Base-by-base conservation (phyloP, 2,113 vertebrate species). In the Sander vitreus region DNA sequence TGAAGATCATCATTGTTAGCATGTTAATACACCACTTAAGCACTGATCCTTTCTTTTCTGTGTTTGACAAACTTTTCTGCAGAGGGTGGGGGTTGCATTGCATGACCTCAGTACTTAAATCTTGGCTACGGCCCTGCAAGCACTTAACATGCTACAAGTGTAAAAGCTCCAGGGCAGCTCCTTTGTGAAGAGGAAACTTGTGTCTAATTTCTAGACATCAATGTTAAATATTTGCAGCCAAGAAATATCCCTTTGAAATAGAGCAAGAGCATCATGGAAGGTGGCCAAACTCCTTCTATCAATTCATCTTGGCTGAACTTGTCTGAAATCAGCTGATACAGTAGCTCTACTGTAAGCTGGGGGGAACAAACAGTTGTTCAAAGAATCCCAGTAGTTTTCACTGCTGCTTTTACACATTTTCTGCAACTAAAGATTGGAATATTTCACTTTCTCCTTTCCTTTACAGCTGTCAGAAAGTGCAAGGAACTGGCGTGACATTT, bases 221-320 rank as follows among this genome's bases (percentile, higher is more conserved):
- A 58, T 47, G 48, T 65, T 60, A 45, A 70, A 62, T 14, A 62
- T 76, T 63, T 71, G 30, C 78, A 76, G 67, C 66, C 8, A 55
- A 50, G 16, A 55, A n/a, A 60, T 67, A 30, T 57, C 48, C 14
- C 25, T 67, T 27, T 77, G 48, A 85, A 68, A 64, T 0, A 59
- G 51, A 65, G 43, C 39, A 18, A 19, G 39, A 71, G 62, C 48
- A 57, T 48, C 19, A 45, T 30, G 6, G 80, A 63, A 74, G 15
- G 4, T 19, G 54, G 43, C 48, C 80, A 85, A 58, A 63, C 70
- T 83, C 68, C 25, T n/a, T 19, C 36, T 11, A 43, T 78, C 74
- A 60, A 6, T 71, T 47, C 51, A 45, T 27, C 14, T 65, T 13
- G 55, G 63, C 59, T 18, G 27, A 9, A 60, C 47, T 39, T 19